These are phyloP conservation scores for Catharus minimus DNA, from an alignment of 2,113 vertebrate species.

Conservation along the genomic window DNA sequence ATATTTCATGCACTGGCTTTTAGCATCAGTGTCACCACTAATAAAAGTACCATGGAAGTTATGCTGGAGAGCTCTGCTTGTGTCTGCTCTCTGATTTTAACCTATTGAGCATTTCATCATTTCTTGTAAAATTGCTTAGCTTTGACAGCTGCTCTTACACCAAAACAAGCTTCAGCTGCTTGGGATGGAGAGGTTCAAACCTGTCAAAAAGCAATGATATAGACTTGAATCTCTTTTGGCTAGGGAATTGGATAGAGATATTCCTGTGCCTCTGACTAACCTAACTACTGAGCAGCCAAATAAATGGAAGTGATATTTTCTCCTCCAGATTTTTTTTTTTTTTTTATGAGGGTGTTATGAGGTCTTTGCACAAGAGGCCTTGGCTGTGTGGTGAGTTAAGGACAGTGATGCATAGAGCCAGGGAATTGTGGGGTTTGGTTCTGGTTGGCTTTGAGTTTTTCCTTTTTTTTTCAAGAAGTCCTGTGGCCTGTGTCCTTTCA, in stretches of 20 bases:
- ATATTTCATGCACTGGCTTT: background rate
- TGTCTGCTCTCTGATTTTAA: background rate
- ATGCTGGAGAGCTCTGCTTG: background rate
- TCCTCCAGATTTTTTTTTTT: background rate
- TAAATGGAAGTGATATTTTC: background rate
- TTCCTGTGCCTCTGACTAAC: background rate
- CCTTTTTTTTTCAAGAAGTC: background rate
- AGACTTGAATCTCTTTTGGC: background rate
- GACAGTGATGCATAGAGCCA: background rate
- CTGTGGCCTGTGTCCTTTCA: background rate
- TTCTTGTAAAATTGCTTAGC: background rate
- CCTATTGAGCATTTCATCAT: background rate
- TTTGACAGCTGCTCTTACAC: background rate
- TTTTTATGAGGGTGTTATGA: background rate
- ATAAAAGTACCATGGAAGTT: background rate
- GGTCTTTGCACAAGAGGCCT: background rate
- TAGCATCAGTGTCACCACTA: background rate
- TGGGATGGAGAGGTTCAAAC: background rate
- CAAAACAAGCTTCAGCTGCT: background rate
- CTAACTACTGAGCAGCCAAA: background rate
- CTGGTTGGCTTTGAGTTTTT: background rate
- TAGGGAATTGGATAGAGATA: background rate
- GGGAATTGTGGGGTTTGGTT: background rate
- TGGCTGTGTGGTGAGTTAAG: background rate
- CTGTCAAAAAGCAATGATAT: background rate